Conservation (phyloP, 1,140 invertebrate genomes). For the Diorhabda elongata region DNA sequence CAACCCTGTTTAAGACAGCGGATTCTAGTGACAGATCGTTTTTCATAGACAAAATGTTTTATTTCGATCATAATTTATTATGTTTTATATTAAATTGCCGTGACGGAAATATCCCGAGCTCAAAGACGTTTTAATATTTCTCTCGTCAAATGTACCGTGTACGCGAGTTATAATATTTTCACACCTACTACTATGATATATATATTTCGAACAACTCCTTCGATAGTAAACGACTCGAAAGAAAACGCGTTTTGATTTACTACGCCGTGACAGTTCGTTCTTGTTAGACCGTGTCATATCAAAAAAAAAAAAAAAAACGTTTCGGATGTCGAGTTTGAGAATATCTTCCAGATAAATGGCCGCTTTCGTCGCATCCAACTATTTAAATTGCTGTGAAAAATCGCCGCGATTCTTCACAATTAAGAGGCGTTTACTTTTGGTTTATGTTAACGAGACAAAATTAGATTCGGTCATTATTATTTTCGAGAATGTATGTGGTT, state of each 20-base stretch:
- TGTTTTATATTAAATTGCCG: no score
- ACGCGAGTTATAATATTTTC: not conserved
- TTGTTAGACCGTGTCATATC: constrained; percentile 23
- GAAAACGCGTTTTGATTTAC: constrained; percentile 19
- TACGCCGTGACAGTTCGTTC: constrained; percentile 9
- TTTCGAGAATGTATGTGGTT: not conserved
- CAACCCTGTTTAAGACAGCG: no score
- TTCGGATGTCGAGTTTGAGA: constrained; percentile 1
- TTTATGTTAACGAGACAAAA: constrained; percentile 24
- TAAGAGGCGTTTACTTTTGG: constrained; percentile 29
- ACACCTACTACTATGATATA: constrained; percentile 5
- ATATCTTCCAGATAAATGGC: constrained; percentile 22
- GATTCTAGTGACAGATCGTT: no score
- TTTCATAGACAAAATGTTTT: no score
- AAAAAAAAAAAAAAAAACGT: constrained; percentile 7
- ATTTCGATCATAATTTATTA: no score
- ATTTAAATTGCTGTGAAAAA: constrained; percentile 34
- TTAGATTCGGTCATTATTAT: constrained; percentile 16
- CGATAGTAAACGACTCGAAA: constrained; percentile 15
- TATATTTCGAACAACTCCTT: constrained; percentile 12
- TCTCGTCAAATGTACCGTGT: constrained; percentile 3
- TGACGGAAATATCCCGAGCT: not conserved
- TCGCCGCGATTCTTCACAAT: constrained; percentile 32
- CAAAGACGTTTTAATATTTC: not conserved
- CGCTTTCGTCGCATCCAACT: constrained; percentile 26